phyloP scores from a whole-genome alignment of 2,797 vertebrate genomes.

The Eospalax fontanierii region DNA sequence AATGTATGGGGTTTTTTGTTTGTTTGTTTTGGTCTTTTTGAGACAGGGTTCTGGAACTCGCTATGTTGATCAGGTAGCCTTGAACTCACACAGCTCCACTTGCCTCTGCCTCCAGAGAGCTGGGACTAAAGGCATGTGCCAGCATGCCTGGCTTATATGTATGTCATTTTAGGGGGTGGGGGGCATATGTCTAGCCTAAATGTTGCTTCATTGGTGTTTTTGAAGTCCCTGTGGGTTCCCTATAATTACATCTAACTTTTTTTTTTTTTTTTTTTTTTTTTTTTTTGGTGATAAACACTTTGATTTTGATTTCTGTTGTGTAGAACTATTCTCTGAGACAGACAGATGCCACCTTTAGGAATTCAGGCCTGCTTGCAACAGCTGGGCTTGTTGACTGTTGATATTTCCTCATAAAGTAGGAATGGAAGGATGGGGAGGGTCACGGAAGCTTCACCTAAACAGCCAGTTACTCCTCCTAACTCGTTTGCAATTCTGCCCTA shows the following conservation, averaged over 20 bases:
- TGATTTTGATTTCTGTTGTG: too few relatives aligned
- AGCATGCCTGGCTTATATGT: too few relatives aligned
- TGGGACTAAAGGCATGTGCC: too few relatives aligned
- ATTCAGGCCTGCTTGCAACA: neutral
- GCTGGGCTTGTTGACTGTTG: neutral
- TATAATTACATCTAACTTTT: neutral
- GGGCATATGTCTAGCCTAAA: slow-evolving; percentile 11
- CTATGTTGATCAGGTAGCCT: too few relatives aligned
- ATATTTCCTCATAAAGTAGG: neutral
- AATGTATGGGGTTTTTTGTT: too few relatives aligned
- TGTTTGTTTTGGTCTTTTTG: too few relatives aligned
- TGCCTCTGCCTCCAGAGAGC: too few relatives aligned
- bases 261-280: too few relatives aligned
- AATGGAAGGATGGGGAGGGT: too few relatives aligned
- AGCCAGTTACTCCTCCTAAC: neutral
- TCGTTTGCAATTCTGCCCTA: neutral
- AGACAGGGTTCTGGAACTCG: too few relatives aligned
- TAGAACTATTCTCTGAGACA: neutral
- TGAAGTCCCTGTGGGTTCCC: neutral
- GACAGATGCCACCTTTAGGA: neutral
- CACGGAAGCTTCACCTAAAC: neutral
- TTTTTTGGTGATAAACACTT: too few relatives aligned
- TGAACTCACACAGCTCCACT: too few relatives aligned
- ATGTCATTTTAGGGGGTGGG: neutral
- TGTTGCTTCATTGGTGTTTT: neutral